phyloP scores from a whole-genome alignment of 1,140 invertebrate species.

The Meloidogyne chitwoodi region DNA sequence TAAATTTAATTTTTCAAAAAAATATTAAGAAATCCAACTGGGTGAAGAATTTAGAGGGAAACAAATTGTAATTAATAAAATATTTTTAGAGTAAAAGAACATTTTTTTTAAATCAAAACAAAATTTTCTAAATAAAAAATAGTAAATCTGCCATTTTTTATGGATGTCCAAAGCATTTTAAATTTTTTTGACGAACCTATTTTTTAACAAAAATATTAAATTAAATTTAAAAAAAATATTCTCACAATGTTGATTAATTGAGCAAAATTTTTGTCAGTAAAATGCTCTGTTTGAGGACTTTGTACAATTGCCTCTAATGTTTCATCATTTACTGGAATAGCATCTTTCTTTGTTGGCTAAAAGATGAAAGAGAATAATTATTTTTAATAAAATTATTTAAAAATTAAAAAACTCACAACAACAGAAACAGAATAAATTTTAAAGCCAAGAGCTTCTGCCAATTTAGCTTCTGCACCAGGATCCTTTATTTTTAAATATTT shows the following conservation, averaged over 20 bases:
- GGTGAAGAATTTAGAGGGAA: too few species aligned
- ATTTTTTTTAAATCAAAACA: background rate
- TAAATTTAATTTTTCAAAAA: too few species aligned
- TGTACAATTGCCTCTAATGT: conserved; percentile 40
- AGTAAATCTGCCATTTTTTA: background rate
- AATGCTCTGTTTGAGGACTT: conserved; percentile 20
- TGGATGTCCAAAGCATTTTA: conserved; percentile 9
- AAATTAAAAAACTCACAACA: conserved; percentile 28
- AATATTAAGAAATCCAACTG: too few species aligned
- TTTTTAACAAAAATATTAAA: background rate
- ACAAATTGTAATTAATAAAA: too few species aligned
- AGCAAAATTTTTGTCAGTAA: conserved; percentile 40
- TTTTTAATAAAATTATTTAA: background rate
- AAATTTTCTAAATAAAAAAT: background rate
- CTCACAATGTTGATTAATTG: conserved; percentile 41
- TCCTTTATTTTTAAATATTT: conserved; percentile 15
- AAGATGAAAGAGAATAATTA: conserved; percentile 8
- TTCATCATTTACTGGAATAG: conserved; percentile 39
- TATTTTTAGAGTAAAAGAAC: too few species aligned
- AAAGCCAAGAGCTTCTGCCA: conserved; percentile 38
- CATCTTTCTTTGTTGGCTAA: conserved; percentile 32
- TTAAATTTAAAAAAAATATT: background rate
- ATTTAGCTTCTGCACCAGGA: conserved; percentile 30
- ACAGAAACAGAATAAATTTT: conserved; percentile 42
- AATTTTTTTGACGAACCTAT: background rate